phyloP scores from a whole-genome alignment of 2,888 invertebrate genomes.

The Odiellus spinosus region DNA sequence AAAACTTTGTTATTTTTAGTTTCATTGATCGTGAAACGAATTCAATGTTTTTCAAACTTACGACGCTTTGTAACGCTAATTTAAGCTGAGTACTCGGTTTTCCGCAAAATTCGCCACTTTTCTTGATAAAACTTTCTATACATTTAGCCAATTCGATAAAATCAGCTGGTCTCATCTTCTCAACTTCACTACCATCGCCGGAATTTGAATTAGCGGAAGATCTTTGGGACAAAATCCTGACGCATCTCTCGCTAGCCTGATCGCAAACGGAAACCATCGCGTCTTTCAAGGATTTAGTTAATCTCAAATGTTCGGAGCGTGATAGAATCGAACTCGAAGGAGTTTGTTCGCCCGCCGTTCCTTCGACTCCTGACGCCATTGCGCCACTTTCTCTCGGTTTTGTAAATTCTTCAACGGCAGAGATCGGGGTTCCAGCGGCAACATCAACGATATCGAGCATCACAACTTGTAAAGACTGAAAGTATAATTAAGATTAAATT shows the following conservation, averaged over 20 bases:
- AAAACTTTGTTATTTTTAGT: too few relatives aligned
- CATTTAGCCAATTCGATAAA: constrained; percentile 56
- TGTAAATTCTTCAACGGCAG: not conserved
- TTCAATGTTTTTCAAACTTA: constrained; percentile 22
- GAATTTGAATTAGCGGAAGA: too few relatives aligned
- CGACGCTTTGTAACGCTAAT: constrained; percentile 53
- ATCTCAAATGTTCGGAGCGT: constrained; percentile 43
- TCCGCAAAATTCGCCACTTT: constrained; percentile 58
- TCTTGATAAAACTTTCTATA: constrained; percentile 58
- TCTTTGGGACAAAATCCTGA: constrained; percentile 60
- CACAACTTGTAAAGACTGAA: constrained; percentile 51
- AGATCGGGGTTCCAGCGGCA: constrained; percentile 36
- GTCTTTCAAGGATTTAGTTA: constrained; percentile 54
- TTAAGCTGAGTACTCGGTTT: constrained; percentile 59
- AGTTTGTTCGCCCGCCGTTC: too few relatives aligned
- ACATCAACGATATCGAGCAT: constrained; percentile 57
- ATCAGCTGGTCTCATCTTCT: constrained; percentile 55
- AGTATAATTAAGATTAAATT: constrained; percentile 1
- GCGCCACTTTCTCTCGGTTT: not conserved
- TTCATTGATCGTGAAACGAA: too few relatives aligned
- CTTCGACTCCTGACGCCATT: too few relatives aligned
- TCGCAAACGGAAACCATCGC: constrained; percentile 69
- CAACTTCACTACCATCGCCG: constrained; percentile 27
- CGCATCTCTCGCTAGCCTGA: constrained; percentile 80
- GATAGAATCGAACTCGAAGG: too few relatives aligned